Percentiles rank a stretch among this genome's conserved stretches.
Evolutionary conservation across 2,888 invertebrate genomes (phyloP).

Genomic region (Trilocha varians): DNA sequence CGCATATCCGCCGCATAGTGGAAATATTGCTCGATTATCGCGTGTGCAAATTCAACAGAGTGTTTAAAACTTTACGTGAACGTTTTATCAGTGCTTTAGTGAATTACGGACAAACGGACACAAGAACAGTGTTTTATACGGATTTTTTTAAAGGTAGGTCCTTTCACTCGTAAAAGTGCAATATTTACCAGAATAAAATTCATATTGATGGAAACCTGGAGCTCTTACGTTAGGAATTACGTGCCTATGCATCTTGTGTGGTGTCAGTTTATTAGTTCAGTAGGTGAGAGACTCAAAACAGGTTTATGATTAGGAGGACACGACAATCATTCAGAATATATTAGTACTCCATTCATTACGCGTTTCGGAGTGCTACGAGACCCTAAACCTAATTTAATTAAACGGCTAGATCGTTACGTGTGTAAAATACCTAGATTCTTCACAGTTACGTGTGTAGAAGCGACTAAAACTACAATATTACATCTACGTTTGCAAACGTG

Average conservation of each 20-base stretch:
- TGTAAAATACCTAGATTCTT: too few relatives aligned
- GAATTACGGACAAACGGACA: slow-evolving; percentile 28
- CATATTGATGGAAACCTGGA: slow-evolving; percentile 6
- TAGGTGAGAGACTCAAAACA: slow-evolving; percentile 34
- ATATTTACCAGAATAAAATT: slow-evolving; percentile 22
- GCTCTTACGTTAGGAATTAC: slow-evolving; percentile 10
- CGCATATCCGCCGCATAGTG: slow-evolving; percentile 61
- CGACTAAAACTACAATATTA: too few relatives aligned
- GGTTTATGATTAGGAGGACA: neutral
- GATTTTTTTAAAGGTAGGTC: slow-evolving; percentile 51
- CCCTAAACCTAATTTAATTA: neutral
- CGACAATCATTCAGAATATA: slow-evolving; percentile 18
- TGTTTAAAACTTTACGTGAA: slow-evolving; percentile 52
- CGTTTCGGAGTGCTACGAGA: slow-evolving; percentile 12
- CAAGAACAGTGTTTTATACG: slow-evolving; percentile 25
- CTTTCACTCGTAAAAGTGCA: slow-evolving; percentile 61
- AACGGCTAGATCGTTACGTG: neutral
- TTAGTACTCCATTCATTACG: slow-evolving; percentile 37
- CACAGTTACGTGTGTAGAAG: too few relatives aligned
- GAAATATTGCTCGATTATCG: slow-evolving; percentile 36
- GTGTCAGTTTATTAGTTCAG: slow-evolving; percentile 52
- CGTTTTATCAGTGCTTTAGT: slow-evolving; percentile 40
- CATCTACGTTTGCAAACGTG: too few relatives aligned
- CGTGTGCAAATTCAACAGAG: slow-evolving; percentile 41
- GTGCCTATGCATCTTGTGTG: slow-evolving; percentile 29